Evolutionary conservation across 2,113 vertebrate species (phyloP).

Genomic region (Phylloscopus trochiloides): DNA sequence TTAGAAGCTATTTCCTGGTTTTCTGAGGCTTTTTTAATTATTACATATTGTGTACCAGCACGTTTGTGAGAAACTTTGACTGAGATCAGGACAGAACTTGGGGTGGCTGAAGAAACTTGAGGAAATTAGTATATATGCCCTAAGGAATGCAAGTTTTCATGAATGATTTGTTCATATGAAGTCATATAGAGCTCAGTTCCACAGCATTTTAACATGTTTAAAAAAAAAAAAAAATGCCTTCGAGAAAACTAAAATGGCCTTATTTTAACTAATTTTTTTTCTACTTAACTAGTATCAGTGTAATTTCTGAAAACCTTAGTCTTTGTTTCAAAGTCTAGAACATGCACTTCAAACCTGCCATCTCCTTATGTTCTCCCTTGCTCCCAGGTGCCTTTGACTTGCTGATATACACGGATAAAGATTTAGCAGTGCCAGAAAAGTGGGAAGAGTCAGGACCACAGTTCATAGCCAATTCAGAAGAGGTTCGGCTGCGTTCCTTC

Average conservation of each 20-base stretch:
- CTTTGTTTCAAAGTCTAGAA: background rate
- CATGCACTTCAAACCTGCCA: background rate
- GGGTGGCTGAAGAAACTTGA: background rate
- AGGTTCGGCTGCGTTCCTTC: slow-evolving; percentile 92
- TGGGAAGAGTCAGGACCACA: slow-evolving; percentile 96
- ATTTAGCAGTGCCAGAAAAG: slow-evolving; percentile 88
- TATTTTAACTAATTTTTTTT: background rate
- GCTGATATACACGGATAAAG: slow-evolving; percentile 94
- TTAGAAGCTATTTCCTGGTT: background rate
- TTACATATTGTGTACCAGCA: background rate
- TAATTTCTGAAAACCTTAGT: background rate
- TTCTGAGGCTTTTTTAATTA: background rate
- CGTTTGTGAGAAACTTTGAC: background rate
- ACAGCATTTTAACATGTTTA: background rate
- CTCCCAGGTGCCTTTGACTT: slow-evolving; percentile 91
- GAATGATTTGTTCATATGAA: background rate
- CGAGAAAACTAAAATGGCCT: background rate
- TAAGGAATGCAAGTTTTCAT: background rate
- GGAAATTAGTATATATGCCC: background rate
- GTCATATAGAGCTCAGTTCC: background rate
- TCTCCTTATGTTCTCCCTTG: background rate
- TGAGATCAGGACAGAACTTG: background rate
- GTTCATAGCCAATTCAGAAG: slow-evolving; percentile 90
- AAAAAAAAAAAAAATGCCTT: background rate
- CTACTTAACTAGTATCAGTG: accelerated